Base-by-base conservation (phyloP, 1,140 invertebrate genomes). In the Antheraea mylitta region DNA sequence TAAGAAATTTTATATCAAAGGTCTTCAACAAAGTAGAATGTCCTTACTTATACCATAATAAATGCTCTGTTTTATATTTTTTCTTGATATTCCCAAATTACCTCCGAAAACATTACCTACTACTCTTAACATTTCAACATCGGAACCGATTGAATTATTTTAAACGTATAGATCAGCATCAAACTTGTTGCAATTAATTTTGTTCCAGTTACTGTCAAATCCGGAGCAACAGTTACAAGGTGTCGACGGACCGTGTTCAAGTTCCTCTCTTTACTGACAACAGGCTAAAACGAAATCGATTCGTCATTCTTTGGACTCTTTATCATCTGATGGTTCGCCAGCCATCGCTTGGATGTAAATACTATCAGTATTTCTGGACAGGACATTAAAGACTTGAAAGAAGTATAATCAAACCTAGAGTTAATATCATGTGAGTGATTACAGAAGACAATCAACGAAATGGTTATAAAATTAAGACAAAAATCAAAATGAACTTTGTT, bases 201-300 rank as follows among this genome's bases (percentile, higher is more conserved):
- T 18, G 16, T 66, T 73, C 10, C 85, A 91, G 89, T 62, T 86
- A 67, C 75, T 82, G 63, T 73, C 81, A 11, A 88, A 83, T 61
- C 81, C 83, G 9, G 88, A 89, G 58, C 85, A 82, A 69, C 84
- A 81, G 63, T 38, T 91, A 58, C 89, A 91, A 69, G 89, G 89
- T 30, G 87, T 91, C 30, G 89, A 91, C 73, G 87, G 87, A 9
- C 89, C 89, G 0, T 91, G 89, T 61, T 86, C 89, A 5, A 89
- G 86, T 71, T 81, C 89, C 0, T 91, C 89, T 48, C 87, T 91
- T 83, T 91, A 90, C 89, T 91, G 89, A 91, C 87, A 90, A 67
- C 82, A 85, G 72, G 75, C 75, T 30, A 71, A 66, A 59, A 74
- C 81, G 10, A 79, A 85, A 77, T 74, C 76, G 71, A 72, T 68